A percentile compares a stretch with the other conserved stretches of the same genome.
phyloP scores from a whole-genome alignment of 1,140 invertebrate species.

The Streblospio benedicti region DNA sequence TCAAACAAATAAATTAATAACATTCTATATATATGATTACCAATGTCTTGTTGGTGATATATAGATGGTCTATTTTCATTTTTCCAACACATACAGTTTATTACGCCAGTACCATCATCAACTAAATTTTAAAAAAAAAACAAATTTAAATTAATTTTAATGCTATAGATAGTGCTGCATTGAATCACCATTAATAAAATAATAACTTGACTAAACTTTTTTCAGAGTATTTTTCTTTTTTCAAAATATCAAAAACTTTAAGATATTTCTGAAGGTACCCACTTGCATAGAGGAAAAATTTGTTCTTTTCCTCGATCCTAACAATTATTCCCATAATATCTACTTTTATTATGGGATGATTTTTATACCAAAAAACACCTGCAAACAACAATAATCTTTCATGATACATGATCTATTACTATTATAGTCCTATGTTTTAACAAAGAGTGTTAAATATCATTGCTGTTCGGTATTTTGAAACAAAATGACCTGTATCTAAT shows the following conservation, averaged over 20 bases:
- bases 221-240: not conserved
- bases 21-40: no score
- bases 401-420: not conserved
- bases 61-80: no score
- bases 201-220: no score
- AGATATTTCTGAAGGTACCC: not conserved
- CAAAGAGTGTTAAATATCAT: no score
- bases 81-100: not conserved
- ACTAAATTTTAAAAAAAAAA: not conserved
- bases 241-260: not conserved
- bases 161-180: no score
- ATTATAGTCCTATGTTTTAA: not conserved
- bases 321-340: not conserved
- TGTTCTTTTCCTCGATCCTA: not conserved
- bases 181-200: no score
- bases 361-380: not conserved
- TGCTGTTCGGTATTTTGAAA: no score
- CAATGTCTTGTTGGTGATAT: no score
- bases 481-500: no score
- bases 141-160: not conserved
- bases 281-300: not conserved
- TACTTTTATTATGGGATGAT: not conserved
- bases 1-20: no score
- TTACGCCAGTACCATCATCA: conserved; percentile 1
- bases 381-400: not conserved